These are phyloP conservation scores for Dinoponera quadriceps DNA, from an alignment of 1,140 invertebrate genomes.

Conservation along the genomic window DNA sequence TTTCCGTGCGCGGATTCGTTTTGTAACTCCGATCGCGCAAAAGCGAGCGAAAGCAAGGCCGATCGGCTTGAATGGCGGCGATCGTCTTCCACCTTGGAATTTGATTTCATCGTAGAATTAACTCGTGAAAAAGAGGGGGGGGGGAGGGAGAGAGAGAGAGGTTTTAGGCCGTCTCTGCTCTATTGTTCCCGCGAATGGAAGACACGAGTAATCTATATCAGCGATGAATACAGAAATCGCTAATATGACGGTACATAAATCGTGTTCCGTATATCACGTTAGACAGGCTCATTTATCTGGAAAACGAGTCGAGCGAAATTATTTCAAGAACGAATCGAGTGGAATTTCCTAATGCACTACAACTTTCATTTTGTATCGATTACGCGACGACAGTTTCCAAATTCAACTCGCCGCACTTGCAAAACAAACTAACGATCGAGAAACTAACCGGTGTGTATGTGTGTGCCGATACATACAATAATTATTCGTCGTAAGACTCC, in stretches of 20 bases:
- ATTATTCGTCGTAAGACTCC: slow-evolving; percentile 62
- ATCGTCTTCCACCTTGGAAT: slow-evolving; percentile 61
- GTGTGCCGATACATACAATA: slow-evolving; percentile 59
- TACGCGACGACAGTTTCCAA: no score
- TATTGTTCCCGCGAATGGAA: slow-evolving; percentile 46
- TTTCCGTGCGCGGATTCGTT: slow-evolving; percentile 40
- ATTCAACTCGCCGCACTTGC: background rate
- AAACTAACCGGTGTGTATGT: background rate
- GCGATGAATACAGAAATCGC: slow-evolving; percentile 38
- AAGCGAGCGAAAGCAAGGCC: slow-evolving; percentile 56
- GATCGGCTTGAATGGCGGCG: slow-evolving; percentile 32
- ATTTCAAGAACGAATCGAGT: no score
- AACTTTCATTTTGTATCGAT: no score
- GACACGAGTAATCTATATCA: slow-evolving; percentile 27
- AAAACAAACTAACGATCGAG: slow-evolving; percentile 21
- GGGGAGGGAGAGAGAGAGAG: background rate
- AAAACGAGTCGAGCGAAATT: background rate
- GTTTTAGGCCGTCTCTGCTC: slow-evolving; percentile 18
- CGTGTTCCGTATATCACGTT: background rate
- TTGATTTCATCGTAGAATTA: slow-evolving; percentile 59
- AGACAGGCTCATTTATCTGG: background rate
- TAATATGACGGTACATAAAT: background rate
- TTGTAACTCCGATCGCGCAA: slow-evolving; percentile 35
- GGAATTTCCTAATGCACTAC: no score
- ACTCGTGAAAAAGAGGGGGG: background rate